Evolutionary conservation across 2,888 invertebrate species (phyloP).

Genomic region (Melikaiella ostensackeni): DNA sequence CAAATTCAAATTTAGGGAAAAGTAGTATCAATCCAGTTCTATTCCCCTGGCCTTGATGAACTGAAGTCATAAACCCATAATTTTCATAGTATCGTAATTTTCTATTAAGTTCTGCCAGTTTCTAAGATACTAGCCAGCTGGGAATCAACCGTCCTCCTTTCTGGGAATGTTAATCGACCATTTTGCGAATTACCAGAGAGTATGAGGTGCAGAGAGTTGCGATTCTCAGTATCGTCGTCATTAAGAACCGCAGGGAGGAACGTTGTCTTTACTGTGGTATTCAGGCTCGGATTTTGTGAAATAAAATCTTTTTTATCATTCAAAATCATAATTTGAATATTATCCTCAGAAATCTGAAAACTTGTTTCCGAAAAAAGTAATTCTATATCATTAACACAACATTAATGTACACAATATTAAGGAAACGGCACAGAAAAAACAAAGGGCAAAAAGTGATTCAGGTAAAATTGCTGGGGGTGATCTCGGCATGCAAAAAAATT

Average conservation of each 20-base stretch:
- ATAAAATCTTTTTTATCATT: neutral
- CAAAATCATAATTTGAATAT: neutral
- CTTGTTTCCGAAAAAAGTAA: too few species aligned
- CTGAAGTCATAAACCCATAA: neutral
- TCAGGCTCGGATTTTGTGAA: neutral
- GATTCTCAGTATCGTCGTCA: constrained; percentile 66
- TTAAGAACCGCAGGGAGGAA: constrained; percentile 64
- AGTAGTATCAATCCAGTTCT: neutral
- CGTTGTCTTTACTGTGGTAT: constrained; percentile 41
- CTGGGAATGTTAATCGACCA: constrained; percentile 71
- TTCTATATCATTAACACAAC: too few species aligned
- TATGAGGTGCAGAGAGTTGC: constrained; percentile 30
- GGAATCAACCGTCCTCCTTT: constrained; percentile 60
- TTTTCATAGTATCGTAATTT: neutral
- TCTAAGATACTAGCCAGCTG: neutral
- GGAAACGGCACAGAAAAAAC: too few species aligned
- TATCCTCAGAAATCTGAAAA: neutral
- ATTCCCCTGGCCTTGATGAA: neutral
- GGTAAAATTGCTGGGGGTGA: too few species aligned
- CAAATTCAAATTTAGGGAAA: neutral
- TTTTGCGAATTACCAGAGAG: constrained; percentile 68
- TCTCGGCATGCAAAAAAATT: too few species aligned
- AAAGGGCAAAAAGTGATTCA: too few species aligned
- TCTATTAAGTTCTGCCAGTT: neutral
- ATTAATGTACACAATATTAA: too few species aligned